Conservation (phyloP, 2,888 invertebrate species). For the Allygus modestus region DNA sequence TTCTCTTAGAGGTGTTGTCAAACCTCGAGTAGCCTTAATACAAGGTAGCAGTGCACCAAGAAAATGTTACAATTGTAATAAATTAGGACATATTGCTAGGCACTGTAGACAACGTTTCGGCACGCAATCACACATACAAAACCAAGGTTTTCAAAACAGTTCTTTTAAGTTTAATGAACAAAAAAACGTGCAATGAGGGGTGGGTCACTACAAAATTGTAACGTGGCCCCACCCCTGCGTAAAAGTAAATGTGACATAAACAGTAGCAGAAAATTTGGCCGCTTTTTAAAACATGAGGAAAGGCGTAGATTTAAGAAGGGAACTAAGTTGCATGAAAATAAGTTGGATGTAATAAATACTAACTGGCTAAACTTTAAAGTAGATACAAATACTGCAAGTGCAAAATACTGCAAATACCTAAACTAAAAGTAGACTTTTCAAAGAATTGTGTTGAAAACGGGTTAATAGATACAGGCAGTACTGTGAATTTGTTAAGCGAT, state of each 20-base stretch:
- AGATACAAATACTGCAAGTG: not conserved
- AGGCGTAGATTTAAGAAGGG: not conserved
- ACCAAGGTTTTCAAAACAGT: not conserved
- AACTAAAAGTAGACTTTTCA: not conserved
- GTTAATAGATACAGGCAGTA: constrained; percentile 8
- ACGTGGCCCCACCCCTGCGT: not conserved
- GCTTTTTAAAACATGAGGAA: not conserved
- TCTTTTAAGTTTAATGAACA: not conserved
- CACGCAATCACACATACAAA: not conserved
- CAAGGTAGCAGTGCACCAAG: not conserved
- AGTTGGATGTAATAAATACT: not conserved
- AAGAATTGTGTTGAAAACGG: not conserved
- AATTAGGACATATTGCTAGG: not conserved
- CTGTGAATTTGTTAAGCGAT: not conserved
- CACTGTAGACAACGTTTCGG: not conserved
- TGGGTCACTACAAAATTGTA: not conserved
- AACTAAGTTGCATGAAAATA: not conserved
- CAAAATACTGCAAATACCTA: too few species aligned
- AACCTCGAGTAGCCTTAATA: not conserved
- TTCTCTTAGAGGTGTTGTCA: not conserved
- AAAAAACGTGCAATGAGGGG: not conserved
- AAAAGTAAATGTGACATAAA: not conserved
- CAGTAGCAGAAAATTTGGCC: not conserved
- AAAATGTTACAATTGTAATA: not conserved
- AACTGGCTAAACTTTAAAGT: constrained; percentile 1